Evolutionary conservation across 2,797 vertebrate genomes (phyloP).

Genomic region (Platyrinchus mystaceus): DNA sequence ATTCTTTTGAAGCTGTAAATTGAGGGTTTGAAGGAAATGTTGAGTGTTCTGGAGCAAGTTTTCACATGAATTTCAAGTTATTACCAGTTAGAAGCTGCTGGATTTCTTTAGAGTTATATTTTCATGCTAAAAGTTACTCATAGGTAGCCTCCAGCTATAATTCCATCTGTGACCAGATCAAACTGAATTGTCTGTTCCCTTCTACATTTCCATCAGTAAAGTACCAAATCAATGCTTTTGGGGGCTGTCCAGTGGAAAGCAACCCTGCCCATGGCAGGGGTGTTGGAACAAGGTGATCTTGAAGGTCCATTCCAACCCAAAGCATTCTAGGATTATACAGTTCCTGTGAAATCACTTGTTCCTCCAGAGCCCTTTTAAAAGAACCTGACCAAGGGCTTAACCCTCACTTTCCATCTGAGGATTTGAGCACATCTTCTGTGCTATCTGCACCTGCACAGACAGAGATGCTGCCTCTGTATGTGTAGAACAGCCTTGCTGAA

Average conservation of each 20-base stretch:
- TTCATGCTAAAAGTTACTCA: neutral
- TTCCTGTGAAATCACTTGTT: neutral
- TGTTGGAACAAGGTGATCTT: rapidly evolving
- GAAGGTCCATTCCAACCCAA: neutral
- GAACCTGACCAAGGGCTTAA: neutral
- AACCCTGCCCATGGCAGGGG: neutral
- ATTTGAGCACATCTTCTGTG: neutral
- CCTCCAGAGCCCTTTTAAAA: neutral
- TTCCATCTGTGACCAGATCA: constrained; percentile 1
- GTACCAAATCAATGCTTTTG: neutral
- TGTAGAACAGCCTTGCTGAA: neutral
- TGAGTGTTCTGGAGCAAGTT: neutral
- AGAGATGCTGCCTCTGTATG: neutral
- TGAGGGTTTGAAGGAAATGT: neutral
- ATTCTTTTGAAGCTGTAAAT: neutral
- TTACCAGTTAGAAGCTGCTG: neutral
- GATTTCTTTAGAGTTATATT: neutral
- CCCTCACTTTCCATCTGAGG: neutral
- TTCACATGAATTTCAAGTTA: neutral
- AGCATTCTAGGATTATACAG: neutral
- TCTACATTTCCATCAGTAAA: neutral
- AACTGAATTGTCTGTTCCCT: constrained; percentile 17
- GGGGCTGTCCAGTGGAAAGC: neutral
- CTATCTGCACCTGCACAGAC: neutral
- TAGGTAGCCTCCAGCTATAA: neutral